Percentiles rank a stretch among this genome's conserved stretches.
phyloP scores from a whole-genome alignment of 2,888 invertebrate genomes.

The Catocala sponsa region DNA sequence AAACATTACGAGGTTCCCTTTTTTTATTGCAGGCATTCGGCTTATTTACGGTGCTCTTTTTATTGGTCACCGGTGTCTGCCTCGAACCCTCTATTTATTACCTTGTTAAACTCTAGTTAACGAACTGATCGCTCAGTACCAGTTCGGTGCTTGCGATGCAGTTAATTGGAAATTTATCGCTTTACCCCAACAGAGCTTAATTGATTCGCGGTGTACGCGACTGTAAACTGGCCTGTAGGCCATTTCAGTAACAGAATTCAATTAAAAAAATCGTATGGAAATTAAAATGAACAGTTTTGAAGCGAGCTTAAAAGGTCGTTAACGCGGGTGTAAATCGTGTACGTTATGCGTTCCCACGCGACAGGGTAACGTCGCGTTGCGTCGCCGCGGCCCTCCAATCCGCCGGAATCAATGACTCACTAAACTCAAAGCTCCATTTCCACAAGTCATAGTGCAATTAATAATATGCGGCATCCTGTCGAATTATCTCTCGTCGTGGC shows the following conservation, averaged over 20 bases:
- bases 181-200: conserved; percentile 73
- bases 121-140: conserved; percentile 78
- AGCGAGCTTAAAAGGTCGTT: conserved; percentile 61
- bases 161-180: conserved; percentile 83
- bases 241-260: conserved; percentile 58
- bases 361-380: conserved; percentile 66
- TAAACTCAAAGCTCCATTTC: conserved; percentile 85
- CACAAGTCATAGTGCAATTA: conserved; percentile 89
- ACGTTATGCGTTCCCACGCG: conserved; percentile 81
- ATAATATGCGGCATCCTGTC: conserved; percentile 88
- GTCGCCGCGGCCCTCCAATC: conserved; percentile 38
- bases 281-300: conserved; percentile 55
- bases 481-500: conserved; percentile 87
- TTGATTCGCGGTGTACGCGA: conserved; percentile 75
- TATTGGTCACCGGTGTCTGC: conserved; percentile 79
- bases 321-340: conserved; percentile 74
- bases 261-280: conserved; percentile 61
- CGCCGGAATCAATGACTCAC: conserved; percentile 86
- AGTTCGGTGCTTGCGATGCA: conserved; percentile 67
- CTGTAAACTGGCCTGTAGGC: conserved; percentile 62
- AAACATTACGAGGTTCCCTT: conserved; percentile 87
- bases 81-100: conserved; percentile 80
- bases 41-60: conserved; percentile 86
- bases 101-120: conserved; percentile 87
- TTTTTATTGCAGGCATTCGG: conserved; percentile 82